These are phyloP conservation scores for Diorhabda sublineata DNA, from an alignment of 1,140 invertebrate species.

Conservation along the genomic window DNA sequence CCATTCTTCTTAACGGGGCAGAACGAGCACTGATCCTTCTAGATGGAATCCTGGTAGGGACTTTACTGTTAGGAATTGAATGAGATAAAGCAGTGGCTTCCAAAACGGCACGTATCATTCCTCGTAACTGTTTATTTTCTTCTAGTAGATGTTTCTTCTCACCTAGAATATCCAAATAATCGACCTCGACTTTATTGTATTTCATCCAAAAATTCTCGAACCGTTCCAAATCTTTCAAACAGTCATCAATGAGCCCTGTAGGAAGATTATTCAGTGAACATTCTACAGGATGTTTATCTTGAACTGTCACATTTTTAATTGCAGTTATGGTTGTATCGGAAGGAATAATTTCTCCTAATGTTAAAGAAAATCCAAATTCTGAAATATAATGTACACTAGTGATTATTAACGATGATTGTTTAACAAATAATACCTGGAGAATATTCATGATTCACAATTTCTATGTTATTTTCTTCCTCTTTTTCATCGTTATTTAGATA, in stretches of 20 bases:
- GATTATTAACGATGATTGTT: no score
- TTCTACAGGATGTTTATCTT: slow-evolving; percentile 13
- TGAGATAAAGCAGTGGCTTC: slow-evolving; percentile 34
- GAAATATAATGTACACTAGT: no score
- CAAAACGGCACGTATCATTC: slow-evolving; percentile 34
- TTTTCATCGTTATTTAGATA: no score
- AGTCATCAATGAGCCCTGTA: slow-evolving; percentile 19
- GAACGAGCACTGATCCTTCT: slow-evolving; percentile 25
- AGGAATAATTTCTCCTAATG: no score
- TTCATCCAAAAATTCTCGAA: slow-evolving; percentile 37
- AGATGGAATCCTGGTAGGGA: slow-evolving; percentile 25
- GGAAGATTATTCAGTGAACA: background rate
- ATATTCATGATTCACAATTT: no score
- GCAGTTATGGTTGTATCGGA: slow-evolving; percentile 12
- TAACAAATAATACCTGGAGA: no score
- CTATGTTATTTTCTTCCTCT: no score
- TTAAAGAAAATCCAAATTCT: no score
- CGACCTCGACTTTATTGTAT: slow-evolving; percentile 37
- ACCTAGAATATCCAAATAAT: slow-evolving; percentile 31
- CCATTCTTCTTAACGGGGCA: slow-evolving; percentile 23
- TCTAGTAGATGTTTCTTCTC: slow-evolving; percentile 32
- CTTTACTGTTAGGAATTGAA: slow-evolving; percentile 24
- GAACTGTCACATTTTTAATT: slow-evolving; percentile 18
- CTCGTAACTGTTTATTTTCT: slow-evolving; percentile 39
- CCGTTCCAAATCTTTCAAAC: slow-evolving; percentile 28